Percentiles rank a stretch among this genome's conserved stretches.
These are phyloP conservation scores for Torymus texanus DNA, from an alignment of 2,888 invertebrate species.

Conservation along the genomic window DNA sequence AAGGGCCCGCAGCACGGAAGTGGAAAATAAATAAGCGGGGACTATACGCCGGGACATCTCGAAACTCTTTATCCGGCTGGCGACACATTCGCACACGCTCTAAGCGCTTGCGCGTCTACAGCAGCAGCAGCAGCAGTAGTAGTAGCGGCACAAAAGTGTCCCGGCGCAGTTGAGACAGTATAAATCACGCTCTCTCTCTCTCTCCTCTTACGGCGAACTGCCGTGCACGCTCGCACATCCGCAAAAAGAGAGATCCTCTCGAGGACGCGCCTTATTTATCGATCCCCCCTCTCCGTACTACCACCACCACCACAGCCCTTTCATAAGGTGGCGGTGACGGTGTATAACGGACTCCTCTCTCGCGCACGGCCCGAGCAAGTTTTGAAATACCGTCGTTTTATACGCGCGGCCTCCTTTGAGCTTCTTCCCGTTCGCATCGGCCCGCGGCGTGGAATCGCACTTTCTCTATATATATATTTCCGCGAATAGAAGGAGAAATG, in stretches of 20 bases:
- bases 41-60: background rate
- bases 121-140: no score
- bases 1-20: background rate
- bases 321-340: slow-evolving; percentile 10
- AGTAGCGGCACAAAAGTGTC: slow-evolving; percentile 14
- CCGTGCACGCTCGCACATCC: background rate
- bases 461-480: background rate
- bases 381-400: slow-evolving; percentile 46
- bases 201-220: slow-evolving; percentile 26
- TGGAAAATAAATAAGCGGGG: slow-evolving; percentile 29
- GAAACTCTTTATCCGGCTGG: slow-evolving; percentile 34
- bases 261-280: slow-evolving; percentile 37
- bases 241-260: background rate
- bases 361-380: background rate
- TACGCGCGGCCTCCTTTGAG: slow-evolving; percentile 18
- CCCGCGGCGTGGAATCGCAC: background rate
- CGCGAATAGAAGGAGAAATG: no score
- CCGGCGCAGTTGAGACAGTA: slow-evolving; percentile 40
- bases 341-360: slow-evolving; percentile 1
- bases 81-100: slow-evolving; percentile 6
- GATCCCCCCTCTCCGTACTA: background rate
- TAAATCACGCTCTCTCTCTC: slow-evolving; percentile 48
- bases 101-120: background rate
- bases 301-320: slow-evolving; percentile 11
- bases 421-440: background rate